Evolutionary conservation across 2,797 vertebrate genomes (phyloP), one percentile per base, ranked within the genome.

Genomic region (Protonibea diacanthus): DNA sequence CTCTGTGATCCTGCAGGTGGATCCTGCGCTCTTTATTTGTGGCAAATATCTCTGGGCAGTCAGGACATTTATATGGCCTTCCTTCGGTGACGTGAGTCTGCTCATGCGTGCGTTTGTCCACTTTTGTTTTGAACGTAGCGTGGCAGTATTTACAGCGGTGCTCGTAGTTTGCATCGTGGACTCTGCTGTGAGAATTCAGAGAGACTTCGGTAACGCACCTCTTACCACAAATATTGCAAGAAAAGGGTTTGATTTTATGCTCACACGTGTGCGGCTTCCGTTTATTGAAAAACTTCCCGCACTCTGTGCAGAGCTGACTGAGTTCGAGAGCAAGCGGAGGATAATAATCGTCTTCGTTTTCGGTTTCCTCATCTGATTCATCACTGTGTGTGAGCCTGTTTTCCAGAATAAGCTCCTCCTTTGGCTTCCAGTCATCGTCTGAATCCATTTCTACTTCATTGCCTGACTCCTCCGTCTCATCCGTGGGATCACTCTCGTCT

Each of bases 181-280:
- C 58, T 29, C 58, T 65, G 58, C 71, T 76, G 44, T 91, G 90
- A 14, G 2, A 18, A n/a, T 42, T 76, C 1, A 91, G 40, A n/a
- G 79, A 25, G 0, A n/a, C 3, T 29, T 88, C 71, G 25, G 15
- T 86, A 0, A 73, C 76, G 1, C 74, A 91, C 21, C 87, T 78
- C 64, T 87, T 89, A 0, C 89, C 89, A 57, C 90, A 91, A 7
- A 84, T 79, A 11, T 83, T 87, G 72, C 90, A 91, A 10, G 74
- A 69, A 51, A 29, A 85, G 0, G 85, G 89, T 70, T 86, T 88
- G 0, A 44, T 25, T 57, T 87, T 89, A 57, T 88, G 80, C 47
- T 88, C 80, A 8, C 89, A 91, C 0, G 53, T 77, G 72, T 89
- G 89, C 60, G 58, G 44, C 53, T 49, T 75, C 4, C 2, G 25